A percentile compares a stretch with the other conserved stretches of the same genome.
Conservation (phyloP, 2,797 vertebrate species). For the Falco cherrug region DNA sequence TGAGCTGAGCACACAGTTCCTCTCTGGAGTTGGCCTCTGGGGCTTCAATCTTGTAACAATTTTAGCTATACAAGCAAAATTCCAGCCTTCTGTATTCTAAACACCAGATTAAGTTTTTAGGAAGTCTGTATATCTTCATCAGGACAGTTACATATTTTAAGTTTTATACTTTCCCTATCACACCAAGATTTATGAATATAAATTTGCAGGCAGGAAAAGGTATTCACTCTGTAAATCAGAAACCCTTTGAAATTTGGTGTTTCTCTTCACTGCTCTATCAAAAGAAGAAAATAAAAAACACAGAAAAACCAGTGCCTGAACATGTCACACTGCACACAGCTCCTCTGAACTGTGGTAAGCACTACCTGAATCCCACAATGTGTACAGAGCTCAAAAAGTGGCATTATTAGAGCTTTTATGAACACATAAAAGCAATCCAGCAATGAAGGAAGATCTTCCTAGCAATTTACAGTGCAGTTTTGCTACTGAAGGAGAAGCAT, state of each 20-base stretch:
- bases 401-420: slow-evolving; percentile 15
- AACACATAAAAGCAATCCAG: slow-evolving; percentile 18
- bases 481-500: not conserved
- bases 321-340: not conserved
- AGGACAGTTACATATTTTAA: not conserved
- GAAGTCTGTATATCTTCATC: not conserved
- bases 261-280: not conserved
- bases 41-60: not conserved
- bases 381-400: not conserved
- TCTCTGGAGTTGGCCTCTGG: not conserved
- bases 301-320: not conserved
- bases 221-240: not conserved
- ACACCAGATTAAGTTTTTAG: not conserved
- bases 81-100: not conserved
- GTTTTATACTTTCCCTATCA: not conserved
- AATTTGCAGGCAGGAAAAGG: not conserved
- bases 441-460: slow-evolving; percentile 12
- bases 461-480: not conserved
- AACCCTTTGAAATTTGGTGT: not conserved
- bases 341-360: not conserved
- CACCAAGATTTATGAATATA: not conserved
- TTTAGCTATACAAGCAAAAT: not conserved
- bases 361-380: not conserved
- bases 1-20: not conserved
- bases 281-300: not conserved